A percentile compares a stretch with the other conserved stretches of the same genome.
These are phyloP conservation scores for Helogale parvula DNA, from an alignment of 2,113 vertebrate genomes.

Conservation along the genomic window DNA sequence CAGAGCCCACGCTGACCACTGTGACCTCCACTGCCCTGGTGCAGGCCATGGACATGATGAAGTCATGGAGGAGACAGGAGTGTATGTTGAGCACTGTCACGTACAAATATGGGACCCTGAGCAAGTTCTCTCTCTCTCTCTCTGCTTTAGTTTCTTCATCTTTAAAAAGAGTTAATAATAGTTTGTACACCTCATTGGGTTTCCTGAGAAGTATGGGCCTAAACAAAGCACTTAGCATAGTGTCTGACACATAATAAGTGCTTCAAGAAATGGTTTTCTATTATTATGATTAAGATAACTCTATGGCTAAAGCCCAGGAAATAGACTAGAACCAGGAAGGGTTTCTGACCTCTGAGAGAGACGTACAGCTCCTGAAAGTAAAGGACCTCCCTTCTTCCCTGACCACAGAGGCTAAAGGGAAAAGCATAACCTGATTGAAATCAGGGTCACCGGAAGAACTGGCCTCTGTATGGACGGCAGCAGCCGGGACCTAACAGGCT, in stretches of 20 bases:
- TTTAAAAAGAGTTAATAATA: not conserved
- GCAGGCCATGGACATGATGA: not conserved
- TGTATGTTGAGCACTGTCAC: not conserved
- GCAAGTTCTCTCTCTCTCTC: not conserved
- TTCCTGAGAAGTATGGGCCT: not conserved
- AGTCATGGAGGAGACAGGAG: accelerated
- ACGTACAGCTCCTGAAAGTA: not conserved
- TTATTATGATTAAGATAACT: not conserved
- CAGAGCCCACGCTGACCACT: not conserved
- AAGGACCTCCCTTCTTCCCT: not conserved
- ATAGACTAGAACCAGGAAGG: not conserved
- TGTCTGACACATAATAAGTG: not conserved
- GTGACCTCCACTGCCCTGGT: not conserved
- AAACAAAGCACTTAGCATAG: not conserved
- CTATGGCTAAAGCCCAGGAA: not conserved
- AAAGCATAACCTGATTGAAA: not conserved
- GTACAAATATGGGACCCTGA: not conserved
- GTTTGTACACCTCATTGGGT: not conserved
- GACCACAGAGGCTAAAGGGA: not conserved
- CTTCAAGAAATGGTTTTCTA: not conserved
- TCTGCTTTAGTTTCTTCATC: not conserved
- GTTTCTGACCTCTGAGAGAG: not conserved
- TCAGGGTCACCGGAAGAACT: not conserved
- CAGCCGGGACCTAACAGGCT: too few species aligned
- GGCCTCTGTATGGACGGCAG: accelerated